Conservation (phyloP, 1,140 invertebrate genomes). For the Nylanderia fulva region DNA sequence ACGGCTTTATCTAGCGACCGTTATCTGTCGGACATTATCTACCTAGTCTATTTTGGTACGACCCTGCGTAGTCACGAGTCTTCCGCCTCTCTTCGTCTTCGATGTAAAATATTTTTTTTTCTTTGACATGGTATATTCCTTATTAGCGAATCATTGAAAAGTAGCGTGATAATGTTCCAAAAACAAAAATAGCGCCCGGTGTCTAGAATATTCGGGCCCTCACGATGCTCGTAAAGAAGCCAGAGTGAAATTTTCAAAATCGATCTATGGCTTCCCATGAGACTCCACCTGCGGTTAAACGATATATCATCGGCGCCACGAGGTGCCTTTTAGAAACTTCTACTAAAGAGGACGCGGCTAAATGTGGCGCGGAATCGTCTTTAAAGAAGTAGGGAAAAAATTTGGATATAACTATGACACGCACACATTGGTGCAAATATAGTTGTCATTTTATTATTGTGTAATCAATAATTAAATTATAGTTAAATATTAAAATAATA, state of each 20-base stretch:
- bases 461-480: slow-evolving; percentile 13
- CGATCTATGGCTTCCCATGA: slow-evolving; percentile 52
- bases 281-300: slow-evolving; percentile 42
- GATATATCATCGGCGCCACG: slow-evolving; percentile 68
- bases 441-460: background rate
- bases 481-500: slow-evolving; percentile 5
- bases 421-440: background rate
- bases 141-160: slow-evolving; percentile 44
- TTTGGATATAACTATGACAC: background rate
- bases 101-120: slow-evolving; percentile 21
- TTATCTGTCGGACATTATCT: slow-evolving; percentile 61
- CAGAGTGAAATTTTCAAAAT: slow-evolving; percentile 59
- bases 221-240: background rate
- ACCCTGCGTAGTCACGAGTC: slow-evolving; percentile 1
- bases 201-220: background rate
- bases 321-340: slow-evolving; percentile 23
- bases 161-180: slow-evolving; percentile 34
- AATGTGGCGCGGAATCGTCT: background rate
- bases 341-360: background rate
- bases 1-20: slow-evolving; percentile 49
- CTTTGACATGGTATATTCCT: background rate
- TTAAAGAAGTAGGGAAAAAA: background rate
- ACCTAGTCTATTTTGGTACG: slow-evolving; percentile 23
- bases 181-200: background rate
- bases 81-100: slow-evolving; percentile 7